Conservation (phyloP, 2,113 vertebrate genomes). For the Syngnathus floridae region DNA sequence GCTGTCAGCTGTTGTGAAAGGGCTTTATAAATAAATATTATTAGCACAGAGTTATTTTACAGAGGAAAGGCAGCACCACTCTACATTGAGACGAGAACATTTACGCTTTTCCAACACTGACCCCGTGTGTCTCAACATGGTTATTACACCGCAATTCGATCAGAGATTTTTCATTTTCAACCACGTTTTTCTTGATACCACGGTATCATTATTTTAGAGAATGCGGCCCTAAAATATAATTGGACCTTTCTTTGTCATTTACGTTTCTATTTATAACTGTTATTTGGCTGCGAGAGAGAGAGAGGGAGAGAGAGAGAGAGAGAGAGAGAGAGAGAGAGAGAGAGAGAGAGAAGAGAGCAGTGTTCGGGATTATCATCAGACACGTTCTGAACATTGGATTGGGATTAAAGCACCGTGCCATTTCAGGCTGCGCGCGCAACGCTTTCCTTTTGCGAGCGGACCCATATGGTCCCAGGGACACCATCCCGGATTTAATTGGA, state of each 20-base stretch:
- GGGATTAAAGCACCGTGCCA: conserved; percentile 40
- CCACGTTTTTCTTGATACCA: neutral
- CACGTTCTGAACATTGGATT: conserved; percentile 7
- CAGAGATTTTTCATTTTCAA: neutral
- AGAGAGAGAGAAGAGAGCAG: conserved; percentile 6
- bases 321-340: conserved; percentile 1
- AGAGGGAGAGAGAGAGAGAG: conserved; percentile 1
- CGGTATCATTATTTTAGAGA: neutral
- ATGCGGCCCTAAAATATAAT: too few species aligned
- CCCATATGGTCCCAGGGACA: neutral
- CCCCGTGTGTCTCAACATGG: conserved; percentile 23
- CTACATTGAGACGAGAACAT: neutral
- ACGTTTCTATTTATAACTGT: too few species aligned
- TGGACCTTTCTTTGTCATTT: too few species aligned
- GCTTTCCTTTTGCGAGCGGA: neutral
- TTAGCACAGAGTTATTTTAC: neutral
- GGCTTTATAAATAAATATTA: too few species aligned
- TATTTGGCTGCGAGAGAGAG: neutral
- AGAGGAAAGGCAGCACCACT: too few species aligned
- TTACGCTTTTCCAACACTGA: conserved; percentile 15
- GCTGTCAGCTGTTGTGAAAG: too few species aligned
- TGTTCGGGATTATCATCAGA: conserved; percentile 42
- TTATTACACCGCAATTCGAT: conserved; percentile 1
- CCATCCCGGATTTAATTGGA: neutral
- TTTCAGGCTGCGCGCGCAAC: conserved; percentile 10